phyloP scores from a whole-genome alignment of 2,113 vertebrate genomes.

The Neomonachus schauinslandi region DNA sequence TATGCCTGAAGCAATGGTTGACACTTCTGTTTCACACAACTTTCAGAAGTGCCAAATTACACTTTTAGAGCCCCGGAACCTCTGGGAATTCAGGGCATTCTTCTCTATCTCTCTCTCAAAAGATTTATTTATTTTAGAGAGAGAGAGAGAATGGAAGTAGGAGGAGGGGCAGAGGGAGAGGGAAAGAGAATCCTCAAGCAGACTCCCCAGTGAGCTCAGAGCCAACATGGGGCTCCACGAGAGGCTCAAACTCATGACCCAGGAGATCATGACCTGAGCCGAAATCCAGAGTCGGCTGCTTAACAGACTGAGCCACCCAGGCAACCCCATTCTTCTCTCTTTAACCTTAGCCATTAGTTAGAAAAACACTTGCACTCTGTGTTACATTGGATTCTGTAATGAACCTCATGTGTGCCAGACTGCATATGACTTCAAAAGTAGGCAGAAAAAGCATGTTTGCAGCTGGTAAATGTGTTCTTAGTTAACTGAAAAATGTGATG shows the following conservation, averaged over 20 bases:
- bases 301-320: neutral
- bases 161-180: neutral
- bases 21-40: neutral
- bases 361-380: neutral
- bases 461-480: neutral
- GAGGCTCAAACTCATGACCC: neutral
- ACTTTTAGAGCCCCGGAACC: neutral
- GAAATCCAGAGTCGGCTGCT: neutral
- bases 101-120: neutral
- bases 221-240: neutral
- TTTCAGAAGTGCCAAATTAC: neutral
- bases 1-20: neutral
- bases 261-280: neutral
- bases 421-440: constrained; percentile 27
- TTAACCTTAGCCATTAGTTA: neutral
- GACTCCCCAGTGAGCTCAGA: neutral
- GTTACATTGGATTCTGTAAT: neutral
- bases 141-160: neutral
- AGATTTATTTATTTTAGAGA: neutral
- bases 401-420: neutral
- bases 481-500: neutral
- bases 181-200: neutral
- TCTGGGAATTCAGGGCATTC: neutral
- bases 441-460: neutral
- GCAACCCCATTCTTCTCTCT: neutral